A percentile compares a stretch with the other conserved stretches of the same genome.
Evolutionary conservation across 2,888 invertebrate genomes (phyloP).

Genomic region (Trypoxylon attenuatum): DNA sequence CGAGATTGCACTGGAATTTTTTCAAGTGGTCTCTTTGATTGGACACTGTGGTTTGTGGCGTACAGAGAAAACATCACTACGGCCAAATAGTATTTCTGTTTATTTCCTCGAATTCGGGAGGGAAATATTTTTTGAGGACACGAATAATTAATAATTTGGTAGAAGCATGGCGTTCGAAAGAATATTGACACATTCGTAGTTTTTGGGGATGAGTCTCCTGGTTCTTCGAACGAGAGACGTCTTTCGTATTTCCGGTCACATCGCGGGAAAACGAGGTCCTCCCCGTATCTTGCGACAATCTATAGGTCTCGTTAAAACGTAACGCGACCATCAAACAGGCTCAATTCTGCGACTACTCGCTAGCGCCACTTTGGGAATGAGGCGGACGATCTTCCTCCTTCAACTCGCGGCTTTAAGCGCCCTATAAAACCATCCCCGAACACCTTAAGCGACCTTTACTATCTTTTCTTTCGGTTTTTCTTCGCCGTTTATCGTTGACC

Average conservation of each 20-base stretch:
- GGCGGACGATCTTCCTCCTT: background rate
- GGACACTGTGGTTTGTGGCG: no score
- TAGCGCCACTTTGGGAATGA: background rate
- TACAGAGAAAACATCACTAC: no score
- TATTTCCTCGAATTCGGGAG: no score
- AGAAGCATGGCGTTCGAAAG: no score
- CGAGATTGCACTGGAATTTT: no score
- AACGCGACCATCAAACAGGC: slow-evolving; percentile 49
- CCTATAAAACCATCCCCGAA: slow-evolving; percentile 19
- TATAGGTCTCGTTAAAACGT: slow-evolving; percentile 48
- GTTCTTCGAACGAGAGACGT: no score
- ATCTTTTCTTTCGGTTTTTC: background rate
- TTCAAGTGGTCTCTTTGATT: no score
- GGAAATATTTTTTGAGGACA: no score
- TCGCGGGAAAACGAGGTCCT: slow-evolving; percentile 32
- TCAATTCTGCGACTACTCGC: slow-evolving; percentile 17
- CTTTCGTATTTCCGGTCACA: slow-evolving; percentile 46
- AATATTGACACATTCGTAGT: no score
- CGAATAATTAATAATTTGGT: no score
- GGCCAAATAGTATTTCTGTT: no score
- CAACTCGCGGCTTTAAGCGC: slow-evolving; percentile 21
- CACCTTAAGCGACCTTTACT: slow-evolving; percentile 19
- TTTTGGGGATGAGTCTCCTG: no score
- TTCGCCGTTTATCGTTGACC: slow-evolving; percentile 12
- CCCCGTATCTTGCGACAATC: slow-evolving; percentile 26